Evolutionary conservation across 2,797 vertebrate genomes (phyloP).

Genomic region (Enteromius mattozi): DNA sequence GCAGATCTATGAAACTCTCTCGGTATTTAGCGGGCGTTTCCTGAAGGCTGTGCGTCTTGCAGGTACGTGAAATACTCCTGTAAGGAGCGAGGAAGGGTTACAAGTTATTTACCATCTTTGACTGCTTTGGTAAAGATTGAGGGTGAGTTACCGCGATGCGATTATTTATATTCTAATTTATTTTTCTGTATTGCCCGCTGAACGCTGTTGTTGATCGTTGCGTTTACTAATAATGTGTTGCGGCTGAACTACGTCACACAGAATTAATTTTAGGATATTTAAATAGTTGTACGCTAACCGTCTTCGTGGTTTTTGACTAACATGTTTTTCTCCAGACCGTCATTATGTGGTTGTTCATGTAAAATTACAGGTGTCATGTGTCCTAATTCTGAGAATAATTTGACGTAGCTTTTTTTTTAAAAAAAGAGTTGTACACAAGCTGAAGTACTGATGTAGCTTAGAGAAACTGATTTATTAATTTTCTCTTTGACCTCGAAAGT

Average conservation of each 20-base stretch:
- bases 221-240: background rate
- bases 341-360: background rate
- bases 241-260: too few relatives aligned
- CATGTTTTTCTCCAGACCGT: background rate
- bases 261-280: background rate
- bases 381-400: background rate
- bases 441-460: background rate
- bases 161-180: background rate
- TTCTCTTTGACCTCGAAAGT: too few relatives aligned
- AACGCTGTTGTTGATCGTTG: background rate
- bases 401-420: background rate
- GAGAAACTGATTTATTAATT: background rate
- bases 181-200: background rate
- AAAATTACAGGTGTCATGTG: background rate
- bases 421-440: too few relatives aligned
- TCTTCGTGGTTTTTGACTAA: background rate
- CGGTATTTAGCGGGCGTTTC: constrained; percentile 13
- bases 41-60: background rate
- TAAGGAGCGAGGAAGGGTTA: background rate
- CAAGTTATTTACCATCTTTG: background rate
- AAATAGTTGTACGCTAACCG: background rate
- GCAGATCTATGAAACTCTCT: background rate
- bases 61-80: background rate
- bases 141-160: constrained; percentile 1
- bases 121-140: background rate